These are phyloP conservation scores for Apantesis nais DNA, from an alignment of 2,888 invertebrate species.

Conservation along the genomic window DNA sequence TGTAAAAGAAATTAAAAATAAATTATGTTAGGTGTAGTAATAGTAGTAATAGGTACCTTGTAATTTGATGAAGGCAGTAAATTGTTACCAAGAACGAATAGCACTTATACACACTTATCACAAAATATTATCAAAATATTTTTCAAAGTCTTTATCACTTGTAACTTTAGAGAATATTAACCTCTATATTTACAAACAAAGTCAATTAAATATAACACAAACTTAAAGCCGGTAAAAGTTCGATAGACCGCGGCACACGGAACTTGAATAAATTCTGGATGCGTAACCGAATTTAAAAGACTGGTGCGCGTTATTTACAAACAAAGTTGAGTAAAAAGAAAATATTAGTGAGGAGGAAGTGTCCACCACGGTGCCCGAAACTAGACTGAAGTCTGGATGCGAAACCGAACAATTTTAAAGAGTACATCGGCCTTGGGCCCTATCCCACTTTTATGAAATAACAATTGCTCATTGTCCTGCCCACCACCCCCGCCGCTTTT, in stretches of 20 bases:
- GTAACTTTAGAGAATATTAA: constrained; percentile 55
- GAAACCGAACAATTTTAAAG: constrained; percentile 77
- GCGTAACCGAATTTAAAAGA: constrained; percentile 76
- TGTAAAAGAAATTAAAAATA: neutral
- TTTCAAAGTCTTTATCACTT: constrained; percentile 21
- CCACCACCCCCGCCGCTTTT: constrained; percentile 55
- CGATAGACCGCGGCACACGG: constrained; percentile 72
- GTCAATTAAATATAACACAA: constrained; percentile 41
- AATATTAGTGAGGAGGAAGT: constrained; percentile 58
- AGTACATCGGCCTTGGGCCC: constrained; percentile 76
- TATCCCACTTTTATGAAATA: constrained; percentile 68
- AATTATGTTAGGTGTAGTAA: neutral
- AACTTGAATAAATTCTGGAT: constrained; percentile 81
- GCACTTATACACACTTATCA: constrained; percentile 34
- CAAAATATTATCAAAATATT: constrained; percentile 28
- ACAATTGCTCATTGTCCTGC: constrained; percentile 67
- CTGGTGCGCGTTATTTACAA: constrained; percentile 67
- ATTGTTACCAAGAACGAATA: constrained; percentile 12
- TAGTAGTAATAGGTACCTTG: constrained; percentile 10
- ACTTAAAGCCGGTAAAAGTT: constrained; percentile 50
- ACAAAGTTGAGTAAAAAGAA: constrained; percentile 56
- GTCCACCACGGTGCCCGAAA: constrained; percentile 73
- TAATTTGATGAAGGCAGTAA: neutral
- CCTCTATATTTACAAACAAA: constrained; percentile 74
- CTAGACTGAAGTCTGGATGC: constrained; percentile 81